phyloP scores from a whole-genome alignment of 2,113 vertebrate species.

The Vireo altiloquus region DNA sequence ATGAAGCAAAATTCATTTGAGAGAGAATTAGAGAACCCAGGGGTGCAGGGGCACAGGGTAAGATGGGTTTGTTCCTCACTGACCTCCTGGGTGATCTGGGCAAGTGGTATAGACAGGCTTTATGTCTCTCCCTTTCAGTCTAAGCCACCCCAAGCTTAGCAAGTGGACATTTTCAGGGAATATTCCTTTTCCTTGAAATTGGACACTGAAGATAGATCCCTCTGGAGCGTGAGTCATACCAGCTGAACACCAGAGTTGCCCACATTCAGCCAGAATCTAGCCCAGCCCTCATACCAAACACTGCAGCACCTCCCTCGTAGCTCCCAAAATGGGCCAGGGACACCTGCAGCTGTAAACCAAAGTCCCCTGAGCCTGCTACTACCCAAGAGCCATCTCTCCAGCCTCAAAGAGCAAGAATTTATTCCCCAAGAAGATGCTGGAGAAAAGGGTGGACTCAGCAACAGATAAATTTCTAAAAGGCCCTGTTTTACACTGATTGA shows the following conservation, averaged over 20 bases:
- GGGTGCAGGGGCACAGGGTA: not conserved
- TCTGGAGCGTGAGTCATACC: not conserved
- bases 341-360: not conserved
- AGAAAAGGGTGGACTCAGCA: constrained; percentile 51
- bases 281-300: rapidly evolving
- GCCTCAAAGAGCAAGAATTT: constrained; percentile 24
- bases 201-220: rapidly evolving
- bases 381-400: not conserved
- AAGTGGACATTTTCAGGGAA: not conserved
- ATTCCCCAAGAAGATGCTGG: not conserved
- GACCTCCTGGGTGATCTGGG: not conserved
- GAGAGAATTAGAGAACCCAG: not conserved
- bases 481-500: constrained; percentile 33
- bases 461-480: constrained; percentile 47
- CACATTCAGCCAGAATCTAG: not conserved
- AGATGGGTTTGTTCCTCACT: not conserved
- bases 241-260: not conserved
- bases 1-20: not conserved
- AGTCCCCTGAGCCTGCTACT: not conserved
- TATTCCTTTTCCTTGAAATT: not conserved
- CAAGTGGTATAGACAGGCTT: not conserved
- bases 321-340: not conserved
- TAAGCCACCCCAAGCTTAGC: not conserved
- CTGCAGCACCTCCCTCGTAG: not conserved
- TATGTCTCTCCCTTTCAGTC: not conserved